phyloP scores from a whole-genome alignment of 1,140 invertebrate species.

The Drosophila biarmipes region DNA sequence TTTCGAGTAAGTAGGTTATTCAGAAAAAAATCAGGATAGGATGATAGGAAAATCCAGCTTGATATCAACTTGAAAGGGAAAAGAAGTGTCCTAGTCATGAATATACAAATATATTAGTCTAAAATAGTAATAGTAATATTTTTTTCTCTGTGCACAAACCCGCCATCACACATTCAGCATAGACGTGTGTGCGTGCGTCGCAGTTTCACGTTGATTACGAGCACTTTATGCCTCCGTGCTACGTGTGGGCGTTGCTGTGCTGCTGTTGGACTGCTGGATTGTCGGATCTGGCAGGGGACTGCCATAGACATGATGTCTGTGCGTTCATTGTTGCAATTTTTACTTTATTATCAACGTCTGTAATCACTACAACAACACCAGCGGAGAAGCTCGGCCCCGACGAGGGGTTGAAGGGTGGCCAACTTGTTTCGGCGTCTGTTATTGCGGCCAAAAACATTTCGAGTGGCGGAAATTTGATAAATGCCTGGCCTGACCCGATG shows the following conservation, averaged over 20 bases:
- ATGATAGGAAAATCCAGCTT: no score
- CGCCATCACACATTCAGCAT: constrained; percentile 13
- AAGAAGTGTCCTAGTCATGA: neutral
- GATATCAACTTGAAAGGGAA: no score
- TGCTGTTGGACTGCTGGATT: constrained; percentile 16
- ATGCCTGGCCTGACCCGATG: constrained; percentile 57
- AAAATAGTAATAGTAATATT: no score
- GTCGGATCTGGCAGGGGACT: constrained; percentile 11
- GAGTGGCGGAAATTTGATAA: constrained; percentile 56
- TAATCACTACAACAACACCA: constrained; percentile 38
- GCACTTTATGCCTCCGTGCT: constrained; percentile 73
- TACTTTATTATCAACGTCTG: constrained; percentile 64
- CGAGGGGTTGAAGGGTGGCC: constrained; percentile 11
- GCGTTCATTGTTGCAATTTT: constrained; percentile 72
- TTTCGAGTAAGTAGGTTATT: no score
- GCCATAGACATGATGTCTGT: constrained; percentile 60
- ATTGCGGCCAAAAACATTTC: constrained; percentile 32
- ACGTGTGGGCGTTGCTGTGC: constrained; percentile 70
- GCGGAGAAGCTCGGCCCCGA: neutral
- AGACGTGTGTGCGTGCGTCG: constrained; percentile 50
- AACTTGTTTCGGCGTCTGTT: constrained; percentile 52
- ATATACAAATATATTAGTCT: no score
- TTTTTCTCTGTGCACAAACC: constrained; percentile 16
- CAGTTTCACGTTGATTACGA: constrained; percentile 80
- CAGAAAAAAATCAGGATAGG: no score